Base-by-base conservation (phyloP, 1,140 invertebrate genomes). In the Lithobius niger region DNA sequence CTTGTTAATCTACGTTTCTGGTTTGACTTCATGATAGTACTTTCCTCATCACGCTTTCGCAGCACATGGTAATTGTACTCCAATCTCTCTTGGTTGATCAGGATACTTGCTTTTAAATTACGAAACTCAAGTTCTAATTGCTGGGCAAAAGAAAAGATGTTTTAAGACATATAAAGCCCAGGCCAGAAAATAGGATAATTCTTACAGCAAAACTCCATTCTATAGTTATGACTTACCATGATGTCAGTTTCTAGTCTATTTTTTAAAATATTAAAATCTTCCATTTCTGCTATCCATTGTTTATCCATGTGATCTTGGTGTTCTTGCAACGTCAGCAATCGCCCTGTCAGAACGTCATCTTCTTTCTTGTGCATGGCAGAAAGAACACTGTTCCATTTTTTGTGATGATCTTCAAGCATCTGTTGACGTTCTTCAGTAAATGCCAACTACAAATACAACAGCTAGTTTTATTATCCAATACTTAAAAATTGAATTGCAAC, bases 61-160 rank as follows among this genome's bases (percentile, higher is more conserved):
- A 92, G 65, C 10, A 91, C 80, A 70, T 82, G 74, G 64, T 88
- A 90, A 69, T 87, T 92, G 61, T 91, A 91, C 62, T 89, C 84
- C 24, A 92, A 71, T 67, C 91, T 90, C 66, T 91, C 88, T 2
- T 80, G 80, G 64, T 91, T 91, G 58, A 90, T 77, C 58, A 79
- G 65, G 56, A 77, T 80, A 1, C 74, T 63, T 1, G 82, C 77
- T 67, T 88, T 86, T 49, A 87, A 79, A 59, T 25, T 50, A 6
- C 48, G 13, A 26, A 15, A 24, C 27, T 50, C 13, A 10, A 50
- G 16, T 27, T 50, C 48, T 27, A 50, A 27, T 50, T 50, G 48
- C 48, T 50, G 48, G 3, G 27, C 4, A 27, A 26, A n/a, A 26
- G 16, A 45, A 45, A 45, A 13, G 22, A 45, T 10, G 18, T n/a